Conservation (phyloP, 2,888 invertebrate genomes). For the Germaria angustata region DNA sequence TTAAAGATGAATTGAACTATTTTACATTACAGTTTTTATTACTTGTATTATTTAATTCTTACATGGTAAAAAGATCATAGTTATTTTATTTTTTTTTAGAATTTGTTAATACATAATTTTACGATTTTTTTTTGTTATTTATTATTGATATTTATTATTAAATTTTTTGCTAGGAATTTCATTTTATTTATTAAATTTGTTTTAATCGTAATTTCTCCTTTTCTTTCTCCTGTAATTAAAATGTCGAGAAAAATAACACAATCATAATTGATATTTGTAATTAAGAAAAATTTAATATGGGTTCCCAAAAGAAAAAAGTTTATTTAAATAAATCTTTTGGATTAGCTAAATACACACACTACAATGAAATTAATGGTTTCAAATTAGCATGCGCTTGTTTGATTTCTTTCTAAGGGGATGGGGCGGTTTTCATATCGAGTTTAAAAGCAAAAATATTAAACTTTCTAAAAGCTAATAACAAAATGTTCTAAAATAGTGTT, state of each 20-base stretch:
- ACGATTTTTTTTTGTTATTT: conserved; percentile 48
- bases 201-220: conserved; percentile 79
- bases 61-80: conserved; percentile 65
- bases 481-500: conserved; percentile 4
- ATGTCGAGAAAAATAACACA: conserved; percentile 43
- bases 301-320: neutral
- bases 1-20: conserved; percentile 56
- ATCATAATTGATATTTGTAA: conserved; percentile 36
- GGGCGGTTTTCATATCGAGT: neutral
- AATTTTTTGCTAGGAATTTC: conserved; percentile 62
- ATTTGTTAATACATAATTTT: conserved; percentile 57
- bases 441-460: conserved; percentile 6
- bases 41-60: conserved; percentile 42
- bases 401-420: too few species aligned
- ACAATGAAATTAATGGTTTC: neutral
- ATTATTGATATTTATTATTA: conserved; percentile 55
- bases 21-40: conserved; percentile 54
- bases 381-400: conserved; percentile 31
- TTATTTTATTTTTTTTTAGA: conserved; percentile 52
- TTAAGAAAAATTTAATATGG: neutral
- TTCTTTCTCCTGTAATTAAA: conserved; percentile 79
- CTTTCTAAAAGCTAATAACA: neutral
- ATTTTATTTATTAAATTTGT: conserved; percentile 65
- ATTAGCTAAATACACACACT: too few species aligned
- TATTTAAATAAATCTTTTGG: neutral